phyloP scores from a whole-genome alignment of 2,888 invertebrate genomes.

The Melieria omissa region DNA sequence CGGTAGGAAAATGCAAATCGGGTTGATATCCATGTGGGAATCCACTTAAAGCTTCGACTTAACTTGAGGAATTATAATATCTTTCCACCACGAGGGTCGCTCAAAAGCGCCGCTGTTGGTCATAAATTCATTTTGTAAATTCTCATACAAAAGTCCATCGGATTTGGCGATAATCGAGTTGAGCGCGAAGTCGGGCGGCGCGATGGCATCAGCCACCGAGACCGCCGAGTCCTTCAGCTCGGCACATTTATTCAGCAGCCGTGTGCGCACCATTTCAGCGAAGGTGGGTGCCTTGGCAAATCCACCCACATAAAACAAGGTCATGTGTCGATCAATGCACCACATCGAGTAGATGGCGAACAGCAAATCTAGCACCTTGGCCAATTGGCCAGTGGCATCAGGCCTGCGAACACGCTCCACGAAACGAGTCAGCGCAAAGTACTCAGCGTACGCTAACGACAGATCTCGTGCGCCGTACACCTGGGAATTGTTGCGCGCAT shows the following conservation, averaged over 20 bases:
- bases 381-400: slow-evolving; percentile 59
- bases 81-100: slow-evolving; percentile 80
- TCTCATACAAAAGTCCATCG: slow-evolving; percentile 78
- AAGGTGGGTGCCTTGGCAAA: slow-evolving; percentile 70
- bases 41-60: slow-evolving; percentile 60
- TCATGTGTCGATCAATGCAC: slow-evolving; percentile 76
- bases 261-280: slow-evolving; percentile 73
- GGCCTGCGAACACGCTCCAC: slow-evolving; percentile 57
- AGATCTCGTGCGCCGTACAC: slow-evolving; percentile 82
- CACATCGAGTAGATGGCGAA: slow-evolving; percentile 71
- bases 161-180: slow-evolving; percentile 87
- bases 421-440: slow-evolving; percentile 68
- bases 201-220: slow-evolving; percentile 83
- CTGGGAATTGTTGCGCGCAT: slow-evolving; percentile 83
- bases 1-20: slow-evolving; percentile 22
- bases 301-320: slow-evolving; percentile 74
- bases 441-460: slow-evolving; percentile 82
- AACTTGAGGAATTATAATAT: slow-evolving; percentile 66
- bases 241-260: slow-evolving; percentile 76
- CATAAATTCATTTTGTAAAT: slow-evolving; percentile 78
- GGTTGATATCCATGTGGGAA: slow-evolving; percentile 3
- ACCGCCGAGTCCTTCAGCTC: slow-evolving; percentile 81
- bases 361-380: slow-evolving; percentile 68
- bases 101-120: slow-evolving; percentile 76
- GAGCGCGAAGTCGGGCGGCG: slow-evolving; percentile 89